Conservation (phyloP, 2,888 invertebrate species). For the Andrena bucephala region DNA sequence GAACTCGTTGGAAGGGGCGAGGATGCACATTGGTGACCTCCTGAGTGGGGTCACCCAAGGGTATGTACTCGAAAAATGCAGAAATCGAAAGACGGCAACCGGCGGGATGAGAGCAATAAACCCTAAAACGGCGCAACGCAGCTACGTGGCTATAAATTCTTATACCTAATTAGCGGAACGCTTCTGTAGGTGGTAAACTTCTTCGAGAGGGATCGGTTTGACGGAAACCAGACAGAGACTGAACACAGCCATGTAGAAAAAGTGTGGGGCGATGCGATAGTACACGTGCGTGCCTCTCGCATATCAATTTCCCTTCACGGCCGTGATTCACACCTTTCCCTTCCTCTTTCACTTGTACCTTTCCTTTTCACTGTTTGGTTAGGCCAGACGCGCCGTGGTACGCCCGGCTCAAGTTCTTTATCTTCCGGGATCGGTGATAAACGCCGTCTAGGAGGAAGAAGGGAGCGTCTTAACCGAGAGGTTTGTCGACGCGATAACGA, state of each 20-base stretch:
- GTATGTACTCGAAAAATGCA: too few relatives aligned
- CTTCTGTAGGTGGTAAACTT: too few relatives aligned
- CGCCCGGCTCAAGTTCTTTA: slow-evolving; percentile 35
- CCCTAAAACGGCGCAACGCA: too few relatives aligned
- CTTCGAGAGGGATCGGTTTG: too few relatives aligned
- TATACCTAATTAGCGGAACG: too few relatives aligned
- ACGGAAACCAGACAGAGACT: too few relatives aligned
- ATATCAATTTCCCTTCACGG: slow-evolving; percentile 34
- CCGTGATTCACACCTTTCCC: slow-evolving; percentile 22
- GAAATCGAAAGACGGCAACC: too few relatives aligned
- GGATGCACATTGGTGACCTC: too few relatives aligned
- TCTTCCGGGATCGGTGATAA: slow-evolving; percentile 58
- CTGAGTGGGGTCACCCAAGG: too few relatives aligned
- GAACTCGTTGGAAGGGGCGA: too few relatives aligned
- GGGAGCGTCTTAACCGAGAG: slow-evolving; percentile 27
- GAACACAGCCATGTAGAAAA: neutral
- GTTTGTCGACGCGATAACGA: slow-evolving; percentile 53
- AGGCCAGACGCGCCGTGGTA: slow-evolving; percentile 37
- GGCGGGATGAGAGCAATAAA: too few relatives aligned
- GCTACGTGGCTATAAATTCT: too few relatives aligned
- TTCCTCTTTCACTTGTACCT: neutral
- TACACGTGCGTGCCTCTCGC: slow-evolving; percentile 1
- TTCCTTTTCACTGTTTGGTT: slow-evolving; percentile 54
- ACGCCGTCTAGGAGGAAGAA: neutral
- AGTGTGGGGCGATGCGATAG: neutral